Evolutionary conservation across 2,888 invertebrate genomes (phyloP), one percentile per base, ranked within the genome.

Genomic region (Callosobruchus maculatus): DNA sequence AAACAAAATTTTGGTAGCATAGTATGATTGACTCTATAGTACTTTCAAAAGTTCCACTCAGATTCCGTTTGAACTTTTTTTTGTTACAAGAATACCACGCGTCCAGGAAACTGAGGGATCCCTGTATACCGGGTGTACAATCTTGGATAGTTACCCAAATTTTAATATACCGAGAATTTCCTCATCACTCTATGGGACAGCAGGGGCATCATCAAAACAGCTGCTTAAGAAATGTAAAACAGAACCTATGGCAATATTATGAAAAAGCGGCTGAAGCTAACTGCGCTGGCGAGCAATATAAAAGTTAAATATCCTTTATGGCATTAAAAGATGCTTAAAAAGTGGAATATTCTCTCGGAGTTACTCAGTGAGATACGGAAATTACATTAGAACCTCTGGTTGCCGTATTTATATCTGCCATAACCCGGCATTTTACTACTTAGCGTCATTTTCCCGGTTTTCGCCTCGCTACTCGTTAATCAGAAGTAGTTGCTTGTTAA

Each of bases 281-380:
- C 78, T 49, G 49, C 49, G 49, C 49, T 7, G 13, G 13, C 49
- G 49, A 49, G 49, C 49, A 49, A 49, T 49, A 49, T 49, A 79
- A 79, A 78, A 75, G 77, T 80, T 81, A 81, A 81, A 79, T 76
- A 76, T 82, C 79, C 80, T 82, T 82, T 82, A 82, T 81, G 77
- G 77, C 77, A 22, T 26, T 30, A 68, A 66, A 49, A 26, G 73
- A 31, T 21, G 70, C 73, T 73, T 70, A 73, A 73, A 73, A 73
- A 70, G 70, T 68, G 21, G 30, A 70, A 30, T 26, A 67, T 49
- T 70, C 67, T 22, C 70, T 72, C 26, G 20, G 70, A 68, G 66
- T 26, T 69, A 71, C 71, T 49, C 49, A 49, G 49, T 72, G 67
- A 73, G 67, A 67, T 49, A 72, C 72, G 26, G 68, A 76, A 79